phyloP scores from a whole-genome alignment of 2,888 invertebrate genomes.

The Ametastegia equiseti region DNA sequence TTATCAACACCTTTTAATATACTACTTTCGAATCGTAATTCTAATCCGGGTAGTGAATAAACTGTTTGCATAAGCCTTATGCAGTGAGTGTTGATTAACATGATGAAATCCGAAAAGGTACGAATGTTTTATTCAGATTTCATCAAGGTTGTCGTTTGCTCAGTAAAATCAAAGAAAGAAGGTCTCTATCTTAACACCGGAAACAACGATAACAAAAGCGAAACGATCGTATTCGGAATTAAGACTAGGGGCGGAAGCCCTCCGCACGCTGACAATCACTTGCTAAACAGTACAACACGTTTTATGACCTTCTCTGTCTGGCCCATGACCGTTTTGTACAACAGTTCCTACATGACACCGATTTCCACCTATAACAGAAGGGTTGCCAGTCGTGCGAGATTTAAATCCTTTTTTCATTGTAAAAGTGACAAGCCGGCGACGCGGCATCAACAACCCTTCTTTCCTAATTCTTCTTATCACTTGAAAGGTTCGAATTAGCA shows the following conservation, averaged over 20 bases:
- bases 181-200: not conserved
- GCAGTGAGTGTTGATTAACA: not conserved
- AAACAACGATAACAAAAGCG: constrained; percentile 8
- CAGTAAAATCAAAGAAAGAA: not conserved
- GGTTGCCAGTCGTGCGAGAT: constrained; percentile 41
- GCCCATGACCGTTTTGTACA: constrained; percentile 26
- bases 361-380: constrained; percentile 23
- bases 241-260: constrained; percentile 40
- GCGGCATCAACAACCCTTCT: constrained; percentile 54
- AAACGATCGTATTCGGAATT: constrained; percentile 27
- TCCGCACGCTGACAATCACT: constrained; percentile 24
- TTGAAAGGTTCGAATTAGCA: constrained; percentile 66
- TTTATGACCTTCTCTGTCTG: constrained; percentile 30
- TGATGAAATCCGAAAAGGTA: not conserved
- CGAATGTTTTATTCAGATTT: constrained; percentile 6
- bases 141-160: constrained; percentile 3
- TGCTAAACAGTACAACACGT: constrained; percentile 13
- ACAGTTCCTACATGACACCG: constrained; percentile 26
- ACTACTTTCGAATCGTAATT: not conserved
- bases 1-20: too few relatives aligned
- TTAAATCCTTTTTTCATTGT: constrained; percentile 59
- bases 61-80: not conserved
- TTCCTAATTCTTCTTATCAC: constrained; percentile 50
- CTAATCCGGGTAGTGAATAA: not conserved
- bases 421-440: constrained; percentile 69